phyloP scores from a whole-genome alignment of 2,888 invertebrate genomes.

The Coleophora flavipennella region DNA sequence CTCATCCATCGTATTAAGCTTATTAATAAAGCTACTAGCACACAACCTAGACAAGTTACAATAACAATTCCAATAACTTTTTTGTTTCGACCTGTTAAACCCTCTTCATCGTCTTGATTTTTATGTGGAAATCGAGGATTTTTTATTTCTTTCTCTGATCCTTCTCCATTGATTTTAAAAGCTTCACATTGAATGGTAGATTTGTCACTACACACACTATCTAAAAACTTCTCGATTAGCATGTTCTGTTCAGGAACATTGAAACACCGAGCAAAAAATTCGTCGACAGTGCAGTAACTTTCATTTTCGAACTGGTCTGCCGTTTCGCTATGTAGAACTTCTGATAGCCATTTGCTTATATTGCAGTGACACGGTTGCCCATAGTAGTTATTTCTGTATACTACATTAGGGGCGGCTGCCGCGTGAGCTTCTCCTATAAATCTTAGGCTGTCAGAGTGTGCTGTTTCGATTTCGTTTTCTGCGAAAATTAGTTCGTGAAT shows the following conservation, averaged over 20 bases:
- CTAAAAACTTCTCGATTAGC: constrained; percentile 74
- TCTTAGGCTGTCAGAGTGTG: constrained; percentile 65
- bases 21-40: constrained; percentile 67
- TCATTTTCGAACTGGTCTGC: constrained; percentile 56
- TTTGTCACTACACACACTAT: constrained; percentile 69
- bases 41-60: constrained; percentile 63
- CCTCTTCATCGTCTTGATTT: constrained; percentile 24
- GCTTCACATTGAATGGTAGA: constrained; percentile 72
- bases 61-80: constrained; percentile 67
- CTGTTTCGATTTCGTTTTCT: constrained; percentile 54
- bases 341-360: constrained; percentile 70
- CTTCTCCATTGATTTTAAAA: constrained; percentile 43
- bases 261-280: constrained; percentile 75
- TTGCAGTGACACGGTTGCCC: constrained; percentile 76
- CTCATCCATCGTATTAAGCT: constrained; percentile 72
- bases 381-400: constrained; percentile 75
- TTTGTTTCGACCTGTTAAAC: constrained; percentile 39
- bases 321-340: constrained; percentile 47
- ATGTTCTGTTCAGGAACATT: constrained; percentile 76
- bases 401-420: constrained; percentile 44
- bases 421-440: constrained; percentile 71
- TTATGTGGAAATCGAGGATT: constrained; percentile 63
- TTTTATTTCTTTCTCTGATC: constrained; percentile 38
- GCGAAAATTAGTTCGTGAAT: constrained; percentile 73
- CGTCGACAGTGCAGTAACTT: constrained; percentile 76